A percentile compares a stretch with the other conserved stretches of the same genome.
phyloP scores from a whole-genome alignment of 2,888 invertebrate genomes.

The Papilio demoleus region DNA sequence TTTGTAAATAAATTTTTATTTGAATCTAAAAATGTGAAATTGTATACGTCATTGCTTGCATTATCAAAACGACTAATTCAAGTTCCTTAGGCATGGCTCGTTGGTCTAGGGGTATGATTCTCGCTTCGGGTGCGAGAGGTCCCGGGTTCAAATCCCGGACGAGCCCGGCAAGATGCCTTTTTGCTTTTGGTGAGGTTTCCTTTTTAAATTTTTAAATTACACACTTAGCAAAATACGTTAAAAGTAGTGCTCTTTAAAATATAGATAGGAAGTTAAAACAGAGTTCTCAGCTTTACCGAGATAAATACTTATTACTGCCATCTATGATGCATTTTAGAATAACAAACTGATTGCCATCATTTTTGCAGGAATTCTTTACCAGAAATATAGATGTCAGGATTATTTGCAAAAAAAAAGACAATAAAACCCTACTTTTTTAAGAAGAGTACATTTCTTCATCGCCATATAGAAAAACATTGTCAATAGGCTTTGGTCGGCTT shows the following conservation, averaged over 20 bases:
- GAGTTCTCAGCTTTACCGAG: too few relatives aligned
- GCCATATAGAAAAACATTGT: conserved; percentile 1
- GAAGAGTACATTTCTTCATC: background rate
- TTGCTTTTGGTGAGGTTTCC: background rate
- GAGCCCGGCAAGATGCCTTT: conserved; percentile 63
- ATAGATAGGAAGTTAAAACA: too few relatives aligned
- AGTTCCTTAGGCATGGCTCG: conserved; percentile 45
- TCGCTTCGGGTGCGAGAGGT: conserved; percentile 81
- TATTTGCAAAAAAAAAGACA: background rate
- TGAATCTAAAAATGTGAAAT: background rate
- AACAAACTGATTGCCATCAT: background rate
- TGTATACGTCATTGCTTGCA: conserved; percentile 46
- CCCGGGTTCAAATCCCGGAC: conserved; percentile 85
- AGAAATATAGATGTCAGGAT: conserved; percentile 10
- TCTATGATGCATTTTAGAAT: background rate
- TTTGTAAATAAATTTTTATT: background rate
- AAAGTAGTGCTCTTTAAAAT: too few relatives aligned
- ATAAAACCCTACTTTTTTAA: conserved; percentile 21
- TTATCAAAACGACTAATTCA: conserved; percentile 52
- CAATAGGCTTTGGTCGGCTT: conserved; percentile 26
- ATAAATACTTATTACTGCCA: background rate
- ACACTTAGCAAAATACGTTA: too few relatives aligned
- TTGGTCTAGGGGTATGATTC: conserved; percentile 67
- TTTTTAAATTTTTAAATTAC: too few relatives aligned
- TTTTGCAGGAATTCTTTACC: background rate